Percentiles rank a stretch among this genome's conserved stretches.
Conservation (phyloP, 37 sponge, comb jelly and placozoan species). For the Amphimedon queenslandica region DNA sequence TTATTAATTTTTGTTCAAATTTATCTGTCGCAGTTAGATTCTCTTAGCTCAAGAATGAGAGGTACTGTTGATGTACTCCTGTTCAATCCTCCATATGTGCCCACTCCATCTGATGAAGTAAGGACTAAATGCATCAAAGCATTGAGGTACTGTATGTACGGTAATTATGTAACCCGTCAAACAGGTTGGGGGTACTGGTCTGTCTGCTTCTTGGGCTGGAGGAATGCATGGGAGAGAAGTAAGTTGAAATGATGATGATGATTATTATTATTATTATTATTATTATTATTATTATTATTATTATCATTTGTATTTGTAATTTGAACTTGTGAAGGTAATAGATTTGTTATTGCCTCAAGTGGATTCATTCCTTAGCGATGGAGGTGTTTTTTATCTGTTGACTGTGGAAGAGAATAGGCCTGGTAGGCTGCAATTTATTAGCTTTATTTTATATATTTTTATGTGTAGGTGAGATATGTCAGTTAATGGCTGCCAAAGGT, state of each 20-base stretch:
- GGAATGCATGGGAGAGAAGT: constrained; percentile 91
- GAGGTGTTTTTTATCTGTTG: constrained; percentile 84
- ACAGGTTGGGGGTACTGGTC: constrained; percentile 57
- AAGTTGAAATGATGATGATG: too few relatives aligned
- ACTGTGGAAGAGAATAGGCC: constrained; percentile 81
- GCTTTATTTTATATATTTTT: not conserved
- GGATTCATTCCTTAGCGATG: constrained; percentile 52
- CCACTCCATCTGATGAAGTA: constrained; percentile 74
- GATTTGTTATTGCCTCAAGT: constrained; percentile 72
- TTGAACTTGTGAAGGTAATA: constrained; percentile 74
- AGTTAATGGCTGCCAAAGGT: constrained; percentile 6
- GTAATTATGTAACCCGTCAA: not conserved
- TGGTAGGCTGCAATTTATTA: too few relatives aligned
- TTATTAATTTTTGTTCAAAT: too few relatives aligned
- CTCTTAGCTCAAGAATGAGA: constrained; percentile 6
- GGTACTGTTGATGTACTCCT: not conserved
- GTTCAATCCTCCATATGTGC: constrained; percentile 98
- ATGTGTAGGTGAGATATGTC: constrained; percentile 36
- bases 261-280: too few relatives aligned
- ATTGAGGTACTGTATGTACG: not conserved
- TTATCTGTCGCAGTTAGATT: too few relatives aligned
- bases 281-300: too few relatives aligned
- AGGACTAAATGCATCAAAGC: too few relatives aligned
- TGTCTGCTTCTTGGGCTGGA: constrained; percentile 93
- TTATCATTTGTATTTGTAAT: too few relatives aligned